A percentile compares a stretch with the other conserved stretches of the same genome.
Conservation (phyloP, 1,140 invertebrate species). For the Sitobion miscanthi region DNA sequence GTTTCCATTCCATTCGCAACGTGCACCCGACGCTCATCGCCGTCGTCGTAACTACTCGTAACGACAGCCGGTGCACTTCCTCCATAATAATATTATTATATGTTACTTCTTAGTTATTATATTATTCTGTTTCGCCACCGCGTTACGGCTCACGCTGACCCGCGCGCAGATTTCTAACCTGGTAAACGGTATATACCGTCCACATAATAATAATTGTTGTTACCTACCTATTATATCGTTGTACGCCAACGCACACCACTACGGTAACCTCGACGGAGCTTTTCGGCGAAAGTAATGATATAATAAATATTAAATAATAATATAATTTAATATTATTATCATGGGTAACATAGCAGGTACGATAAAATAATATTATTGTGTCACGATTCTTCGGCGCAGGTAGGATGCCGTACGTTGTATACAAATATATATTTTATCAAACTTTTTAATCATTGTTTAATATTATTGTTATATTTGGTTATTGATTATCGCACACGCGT, state of each 20-base stretch:
- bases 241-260: neutral
- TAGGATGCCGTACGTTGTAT: no score
- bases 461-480: no score
- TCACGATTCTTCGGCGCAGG: neutral
- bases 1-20: constrained; percentile 1
- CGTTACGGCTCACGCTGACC: neutral
- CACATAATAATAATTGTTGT: neutral
- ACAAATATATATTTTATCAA: neutral
- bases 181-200: neutral
- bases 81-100: neutral
- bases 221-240: neutral
- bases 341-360: neutral
- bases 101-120: neutral
- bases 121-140: neutral
- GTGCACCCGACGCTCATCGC: neutral
- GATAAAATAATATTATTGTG: neutral
- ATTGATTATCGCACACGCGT: no score
- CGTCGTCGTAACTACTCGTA: neutral
- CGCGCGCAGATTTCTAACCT: neutral
- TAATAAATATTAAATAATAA: neutral
- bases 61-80: neutral
- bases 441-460: no score
- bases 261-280: neutral
- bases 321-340: neutral
- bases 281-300: constrained; percentile 28